Evolutionary conservation across 2,888 invertebrate species (phyloP), one percentile per base, ranked within the genome.

Genomic region (Pasiphila rectangulata): DNA sequence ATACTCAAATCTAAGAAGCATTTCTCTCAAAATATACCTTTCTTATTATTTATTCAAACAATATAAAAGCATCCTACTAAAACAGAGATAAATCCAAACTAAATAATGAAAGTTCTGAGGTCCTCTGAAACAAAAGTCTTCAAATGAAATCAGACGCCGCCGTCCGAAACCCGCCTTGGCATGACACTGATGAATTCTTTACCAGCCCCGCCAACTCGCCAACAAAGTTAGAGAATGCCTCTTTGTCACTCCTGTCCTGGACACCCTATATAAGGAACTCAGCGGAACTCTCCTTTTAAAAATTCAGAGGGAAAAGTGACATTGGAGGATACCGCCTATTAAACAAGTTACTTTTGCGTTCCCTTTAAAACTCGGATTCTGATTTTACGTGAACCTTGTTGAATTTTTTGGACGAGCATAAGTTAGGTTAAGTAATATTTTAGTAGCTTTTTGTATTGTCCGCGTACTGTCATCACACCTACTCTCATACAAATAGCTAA

Each of bases 221-320:
- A 49, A 44, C 35, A 45, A 51, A 57, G 51, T 54, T 52, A 19
- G 45, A 23, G 41, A 50, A 41, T 46, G 50, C 46, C 45, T 45
- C 50, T 50, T 50, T 50, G 45, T 48, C 41, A 43, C 20, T 43
- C 38, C 25, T 34, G 39, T 61, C 53, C 57, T 73, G 70, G 79
- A 66, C 63, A 69, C 71, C 69, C 68, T 68, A 67, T 58, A 66
- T 44, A 45, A 63, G 60, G 67, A 83, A 83, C 67, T 72, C 63
- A 57, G 61, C 47, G 29, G 43, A 54, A 54, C 48, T 15, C 67
- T 49, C 39, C 53, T 69, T 79, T 85, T 75, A 83, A 83, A 83
- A 80, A 84, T 83, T 85, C 82, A 83, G 66, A 62, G 63, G 67
- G 68, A 67, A 70, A 78, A 80, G 76, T 79, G 77, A 76, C 78